Evolutionary conservation across 2,113 vertebrate species (phyloP).

Genomic region (Dasyprocta punctata): DNA sequence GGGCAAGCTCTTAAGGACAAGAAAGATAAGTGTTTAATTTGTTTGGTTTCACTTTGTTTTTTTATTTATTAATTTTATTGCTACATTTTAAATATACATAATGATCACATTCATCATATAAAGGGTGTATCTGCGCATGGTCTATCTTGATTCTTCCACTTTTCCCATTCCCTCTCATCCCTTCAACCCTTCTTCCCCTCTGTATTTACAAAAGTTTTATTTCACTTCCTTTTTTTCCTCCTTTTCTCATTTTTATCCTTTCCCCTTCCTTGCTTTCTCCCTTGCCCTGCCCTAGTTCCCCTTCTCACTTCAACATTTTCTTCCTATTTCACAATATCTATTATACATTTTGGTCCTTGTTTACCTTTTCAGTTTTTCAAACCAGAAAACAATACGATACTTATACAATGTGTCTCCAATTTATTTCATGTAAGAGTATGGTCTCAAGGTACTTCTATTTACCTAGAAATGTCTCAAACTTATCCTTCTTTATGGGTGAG

Average conservation of each 20-base stretch:
- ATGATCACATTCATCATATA: not conserved
- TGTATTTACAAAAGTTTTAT: not conserved
- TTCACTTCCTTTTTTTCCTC: not conserved
- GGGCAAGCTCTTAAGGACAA: not conserved
- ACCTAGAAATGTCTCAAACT: not conserved
- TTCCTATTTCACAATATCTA: not conserved
- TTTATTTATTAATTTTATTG: not conserved
- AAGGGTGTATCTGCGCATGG: not conserved
- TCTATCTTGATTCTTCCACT: not conserved
- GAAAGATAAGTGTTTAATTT: not conserved
- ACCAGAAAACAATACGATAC: not conserved
- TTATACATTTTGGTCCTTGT: too few relatives aligned
- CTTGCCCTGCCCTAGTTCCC: not conserved
- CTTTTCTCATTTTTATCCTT: too few relatives aligned
- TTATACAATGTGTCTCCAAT: not conserved
- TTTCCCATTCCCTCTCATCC: not conserved
- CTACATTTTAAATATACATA: not conserved
- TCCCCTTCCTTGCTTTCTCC: not conserved
- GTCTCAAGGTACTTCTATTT: not conserved
- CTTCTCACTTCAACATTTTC: not conserved
- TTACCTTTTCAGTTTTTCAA: not conserved
- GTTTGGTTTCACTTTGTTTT: not conserved
- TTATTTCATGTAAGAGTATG: not conserved
- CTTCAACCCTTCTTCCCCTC: not conserved
- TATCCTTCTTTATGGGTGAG: not conserved